A percentile compares a stretch with the other conserved stretches of the same genome.
These are phyloP conservation scores for Axinella damicornis DNA, from an alignment of 37 sponge, comb jelly and placozoan species.

Conservation along the genomic window DNA sequence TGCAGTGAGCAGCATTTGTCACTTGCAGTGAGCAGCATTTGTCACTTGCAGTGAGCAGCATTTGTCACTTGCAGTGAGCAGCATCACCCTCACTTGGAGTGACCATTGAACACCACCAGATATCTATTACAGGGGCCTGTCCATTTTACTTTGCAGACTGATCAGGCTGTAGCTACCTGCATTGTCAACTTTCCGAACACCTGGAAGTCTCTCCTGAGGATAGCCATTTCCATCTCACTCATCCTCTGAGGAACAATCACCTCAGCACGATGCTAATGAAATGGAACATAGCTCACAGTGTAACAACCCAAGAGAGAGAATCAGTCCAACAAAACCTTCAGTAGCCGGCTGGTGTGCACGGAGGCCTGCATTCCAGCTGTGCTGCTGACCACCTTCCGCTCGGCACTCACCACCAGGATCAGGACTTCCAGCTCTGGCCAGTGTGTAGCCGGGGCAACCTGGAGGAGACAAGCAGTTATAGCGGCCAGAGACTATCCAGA, in stretches of 20 bases:
- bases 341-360: conserved; percentile 88
- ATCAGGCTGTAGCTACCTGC: no score
- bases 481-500: no score
- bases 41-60: no score
- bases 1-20: not conserved
- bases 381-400: conserved; percentile 90
- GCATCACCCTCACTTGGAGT: no score
- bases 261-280: conserved; percentile 69
- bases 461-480: not conserved
- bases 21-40: no score
- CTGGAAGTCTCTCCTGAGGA: conserved; percentile 74
- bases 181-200: conserved; percentile 87
- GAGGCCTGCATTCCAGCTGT: conserved; percentile 90
- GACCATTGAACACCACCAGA: no score
- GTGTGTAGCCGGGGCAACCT: conserved; percentile 83
- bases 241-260: conserved; percentile 88
- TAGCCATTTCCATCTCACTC: conserved; percentile 84
- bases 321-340: conserved; percentile 32
- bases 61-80: no score
- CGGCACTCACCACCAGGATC: conserved; percentile 93
- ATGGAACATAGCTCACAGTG: not conserved
- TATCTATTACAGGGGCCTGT: no score
- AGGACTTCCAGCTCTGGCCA: conserved; percentile 97
- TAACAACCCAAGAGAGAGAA: no score
- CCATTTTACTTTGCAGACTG: no score